phyloP scores from a whole-genome alignment of 2,113 vertebrate genomes.

The Semnornis frantzii region DNA sequence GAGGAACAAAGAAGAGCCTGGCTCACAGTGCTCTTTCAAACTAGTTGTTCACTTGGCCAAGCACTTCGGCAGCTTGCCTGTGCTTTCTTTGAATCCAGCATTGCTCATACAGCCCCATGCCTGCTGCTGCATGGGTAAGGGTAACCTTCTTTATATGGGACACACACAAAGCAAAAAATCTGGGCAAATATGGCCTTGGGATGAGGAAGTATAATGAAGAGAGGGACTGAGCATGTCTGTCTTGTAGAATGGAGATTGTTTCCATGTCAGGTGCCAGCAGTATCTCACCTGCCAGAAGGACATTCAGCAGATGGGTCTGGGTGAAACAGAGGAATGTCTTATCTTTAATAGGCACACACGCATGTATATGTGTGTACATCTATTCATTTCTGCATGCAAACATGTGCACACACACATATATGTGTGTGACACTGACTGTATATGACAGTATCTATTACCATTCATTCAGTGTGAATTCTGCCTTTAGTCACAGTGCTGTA shows the following conservation, averaged over 20 bases:
- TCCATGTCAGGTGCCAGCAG: not conserved
- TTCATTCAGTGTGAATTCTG: not conserved
- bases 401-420: not conserved
- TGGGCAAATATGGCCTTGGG: not conserved
- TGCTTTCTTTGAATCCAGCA: not conserved
- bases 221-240: not conserved
- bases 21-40: constrained; percentile 39
- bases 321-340: not conserved
- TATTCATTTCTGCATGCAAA: not conserved
- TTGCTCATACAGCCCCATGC: not conserved
- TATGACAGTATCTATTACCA: not conserved
- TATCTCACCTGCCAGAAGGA: not conserved
- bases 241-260: not conserved
- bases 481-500: not conserved
- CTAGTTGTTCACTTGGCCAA: not conserved
- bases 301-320: not conserved
- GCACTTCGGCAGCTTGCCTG: not conserved
- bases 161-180: not conserved
- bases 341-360: not conserved
- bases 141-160: not conserved
- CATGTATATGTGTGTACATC: rapidly evolving
- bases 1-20: not conserved
- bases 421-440: not conserved
- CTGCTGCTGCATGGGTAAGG: rapidly evolving
- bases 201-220: not conserved